These are phyloP conservation scores for Mellivora capensis DNA, from an alignment of 2,113 vertebrate species.

Conservation along the genomic window DNA sequence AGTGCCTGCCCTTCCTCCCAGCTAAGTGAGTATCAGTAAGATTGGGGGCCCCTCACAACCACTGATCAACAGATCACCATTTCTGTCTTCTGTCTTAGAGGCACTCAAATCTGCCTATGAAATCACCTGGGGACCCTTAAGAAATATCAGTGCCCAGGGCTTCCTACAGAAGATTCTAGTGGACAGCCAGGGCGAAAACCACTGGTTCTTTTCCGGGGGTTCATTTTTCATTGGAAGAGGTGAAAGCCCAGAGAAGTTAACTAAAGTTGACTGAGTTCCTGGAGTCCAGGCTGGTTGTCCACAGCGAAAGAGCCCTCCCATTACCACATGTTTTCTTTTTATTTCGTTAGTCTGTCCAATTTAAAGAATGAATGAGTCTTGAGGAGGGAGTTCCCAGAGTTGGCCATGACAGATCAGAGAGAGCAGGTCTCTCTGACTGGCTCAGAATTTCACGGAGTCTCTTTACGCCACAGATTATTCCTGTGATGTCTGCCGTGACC, in stretches of 20 bases:
- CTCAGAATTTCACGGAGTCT: not conserved
- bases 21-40: not conserved
- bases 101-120: not conserved
- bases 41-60: rapidly evolving
- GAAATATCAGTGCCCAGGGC: not conserved
- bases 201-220: not conserved
- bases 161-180: not conserved
- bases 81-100: not conserved
- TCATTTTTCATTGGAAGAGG: not conserved
- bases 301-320: not conserved
- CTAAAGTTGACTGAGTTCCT: not conserved
- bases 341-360: not conserved
- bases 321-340: not conserved
- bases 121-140: not conserved
- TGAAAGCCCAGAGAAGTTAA: not conserved
- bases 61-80: not conserved
- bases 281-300: not conserved
- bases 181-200: not conserved
- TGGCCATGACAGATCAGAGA: not conserved
- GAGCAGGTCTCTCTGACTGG: not conserved
- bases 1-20: not conserved
- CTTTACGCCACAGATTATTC: not conserved
- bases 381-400: not conserved
- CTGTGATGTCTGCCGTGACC: not conserved
- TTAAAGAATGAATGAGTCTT: not conserved